Conservation (phyloP, 2,888 invertebrate genomes). For the Rhogogaster chlorosoma region DNA sequence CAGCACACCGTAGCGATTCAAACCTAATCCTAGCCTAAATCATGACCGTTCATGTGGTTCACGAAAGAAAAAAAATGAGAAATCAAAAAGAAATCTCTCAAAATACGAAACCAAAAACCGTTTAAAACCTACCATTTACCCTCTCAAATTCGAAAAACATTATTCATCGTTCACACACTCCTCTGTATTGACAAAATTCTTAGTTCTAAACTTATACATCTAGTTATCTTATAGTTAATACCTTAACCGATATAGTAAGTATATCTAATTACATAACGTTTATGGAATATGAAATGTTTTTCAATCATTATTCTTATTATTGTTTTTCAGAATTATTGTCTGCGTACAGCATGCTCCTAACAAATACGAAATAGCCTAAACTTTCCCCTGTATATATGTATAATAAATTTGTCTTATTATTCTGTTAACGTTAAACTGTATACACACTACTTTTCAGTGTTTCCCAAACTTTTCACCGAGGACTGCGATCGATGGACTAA, state of each 20-base stretch:
- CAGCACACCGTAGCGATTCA: constrained; percentile 18
- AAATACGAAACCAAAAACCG: constrained; percentile 18
- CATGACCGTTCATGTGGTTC: neutral
- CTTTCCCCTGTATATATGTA: constrained; percentile 9
- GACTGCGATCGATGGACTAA: neutral
- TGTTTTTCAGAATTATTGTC: constrained; percentile 39
- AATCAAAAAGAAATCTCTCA: neutral
- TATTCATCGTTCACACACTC: constrained; percentile 21
- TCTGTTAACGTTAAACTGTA: constrained; percentile 23
- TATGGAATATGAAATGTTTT: constrained; percentile 26
- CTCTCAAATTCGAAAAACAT: constrained; percentile 16
- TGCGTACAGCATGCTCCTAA: constrained; percentile 40
- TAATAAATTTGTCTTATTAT: constrained; percentile 18
- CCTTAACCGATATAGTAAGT: neutral
- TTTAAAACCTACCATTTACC: neutral
- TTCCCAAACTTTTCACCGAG: constrained; percentile 28
- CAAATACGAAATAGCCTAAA: constrained; percentile 32
- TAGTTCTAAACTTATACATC: constrained; percentile 27
- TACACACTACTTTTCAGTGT: neutral
- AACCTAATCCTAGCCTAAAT: neutral
- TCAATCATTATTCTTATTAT: constrained; percentile 50
- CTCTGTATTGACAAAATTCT: constrained; percentile 34
- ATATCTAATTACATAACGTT: constrained; percentile 7
- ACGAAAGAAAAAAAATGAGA: neutral
- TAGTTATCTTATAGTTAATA: constrained; percentile 23